These are phyloP conservation scores for Cervus canadensis DNA, from an alignment of 2,113 vertebrate genomes.

Conservation along the genomic window DNA sequence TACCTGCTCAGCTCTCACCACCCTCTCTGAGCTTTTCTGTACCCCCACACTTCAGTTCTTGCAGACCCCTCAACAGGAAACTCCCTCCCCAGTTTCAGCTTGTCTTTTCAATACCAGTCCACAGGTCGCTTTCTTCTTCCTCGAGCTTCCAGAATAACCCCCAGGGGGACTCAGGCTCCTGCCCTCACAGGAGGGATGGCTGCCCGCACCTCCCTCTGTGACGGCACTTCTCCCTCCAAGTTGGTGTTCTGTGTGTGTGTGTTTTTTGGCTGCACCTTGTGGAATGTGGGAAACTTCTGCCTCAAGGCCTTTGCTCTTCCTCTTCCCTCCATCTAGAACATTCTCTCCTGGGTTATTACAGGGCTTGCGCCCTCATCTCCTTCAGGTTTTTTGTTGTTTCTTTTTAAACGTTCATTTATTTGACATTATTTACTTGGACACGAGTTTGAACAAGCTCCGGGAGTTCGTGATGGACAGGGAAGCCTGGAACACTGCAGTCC, in stretches of 20 bases:
- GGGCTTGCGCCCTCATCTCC: background rate
- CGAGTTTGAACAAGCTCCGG: background rate
- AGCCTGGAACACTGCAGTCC: background rate
- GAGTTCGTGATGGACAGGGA: background rate
- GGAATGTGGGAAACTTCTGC: background rate
- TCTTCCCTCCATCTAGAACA: background rate
- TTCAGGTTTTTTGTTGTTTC: background rate
- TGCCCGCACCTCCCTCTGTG: background rate
- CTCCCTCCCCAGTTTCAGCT: no score
- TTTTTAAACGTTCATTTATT: background rate
- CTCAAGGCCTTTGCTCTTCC: background rate
- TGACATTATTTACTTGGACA: background rate
- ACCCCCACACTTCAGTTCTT: background rate
- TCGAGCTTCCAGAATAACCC: background rate
- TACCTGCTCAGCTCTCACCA: accelerated
- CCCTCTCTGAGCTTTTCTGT: background rate
- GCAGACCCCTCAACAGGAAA: background rate
- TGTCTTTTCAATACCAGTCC: background rate
- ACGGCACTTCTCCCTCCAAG: background rate
- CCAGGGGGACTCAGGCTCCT: background rate
- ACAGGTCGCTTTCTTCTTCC: background rate
- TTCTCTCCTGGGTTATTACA: background rate
- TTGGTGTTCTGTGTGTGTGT: background rate
- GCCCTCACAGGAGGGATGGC: background rate
- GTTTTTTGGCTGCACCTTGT: background rate